Percentiles rank a stretch among this genome's conserved stretches.
These are phyloP conservation scores for Cyaniris semiargus DNA, from an alignment of 2,888 invertebrate species.

Conservation along the genomic window DNA sequence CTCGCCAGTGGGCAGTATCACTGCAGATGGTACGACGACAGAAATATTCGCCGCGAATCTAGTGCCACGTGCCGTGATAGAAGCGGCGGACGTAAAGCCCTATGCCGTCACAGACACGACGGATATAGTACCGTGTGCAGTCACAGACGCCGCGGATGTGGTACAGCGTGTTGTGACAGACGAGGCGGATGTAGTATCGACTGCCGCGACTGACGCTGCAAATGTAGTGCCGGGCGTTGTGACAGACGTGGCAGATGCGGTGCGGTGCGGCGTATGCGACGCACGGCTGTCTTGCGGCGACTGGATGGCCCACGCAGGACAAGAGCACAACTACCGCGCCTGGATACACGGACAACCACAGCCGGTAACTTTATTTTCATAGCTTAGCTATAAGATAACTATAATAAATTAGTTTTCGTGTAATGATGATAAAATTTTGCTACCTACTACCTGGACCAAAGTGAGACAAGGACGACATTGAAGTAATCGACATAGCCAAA, in stretches of 20 bases:
- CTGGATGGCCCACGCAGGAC: slow-evolving; percentile 52
- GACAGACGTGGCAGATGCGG: background rate
- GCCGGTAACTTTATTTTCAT: slow-evolving; percentile 44
- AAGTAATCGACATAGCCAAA: too few species aligned
- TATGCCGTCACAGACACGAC: background rate
- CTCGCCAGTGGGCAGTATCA: background rate
- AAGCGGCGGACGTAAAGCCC: background rate
- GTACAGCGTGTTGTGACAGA: background rate
- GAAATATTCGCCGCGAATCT: background rate
- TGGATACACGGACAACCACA: slow-evolving; percentile 47
- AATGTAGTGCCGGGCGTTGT: background rate
- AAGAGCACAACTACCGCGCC: slow-evolving; percentile 52
- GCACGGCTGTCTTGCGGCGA: slow-evolving; percentile 30
- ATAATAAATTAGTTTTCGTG: background rate
- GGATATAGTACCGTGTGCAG: background rate
- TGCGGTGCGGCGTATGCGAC: slow-evolving; percentile 45
- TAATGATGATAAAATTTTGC: background rate
- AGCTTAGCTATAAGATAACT: background rate
- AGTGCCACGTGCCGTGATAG: background rate
- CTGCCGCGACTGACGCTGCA: background rate
- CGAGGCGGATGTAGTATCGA: background rate
- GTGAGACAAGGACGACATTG: too few species aligned
- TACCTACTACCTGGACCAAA: background rate
- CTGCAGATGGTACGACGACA: background rate
- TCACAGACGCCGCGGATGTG: too few species aligned